Conservation (phyloP, 2,888 invertebrate genomes). For the Octodonta nipae region DNA sequence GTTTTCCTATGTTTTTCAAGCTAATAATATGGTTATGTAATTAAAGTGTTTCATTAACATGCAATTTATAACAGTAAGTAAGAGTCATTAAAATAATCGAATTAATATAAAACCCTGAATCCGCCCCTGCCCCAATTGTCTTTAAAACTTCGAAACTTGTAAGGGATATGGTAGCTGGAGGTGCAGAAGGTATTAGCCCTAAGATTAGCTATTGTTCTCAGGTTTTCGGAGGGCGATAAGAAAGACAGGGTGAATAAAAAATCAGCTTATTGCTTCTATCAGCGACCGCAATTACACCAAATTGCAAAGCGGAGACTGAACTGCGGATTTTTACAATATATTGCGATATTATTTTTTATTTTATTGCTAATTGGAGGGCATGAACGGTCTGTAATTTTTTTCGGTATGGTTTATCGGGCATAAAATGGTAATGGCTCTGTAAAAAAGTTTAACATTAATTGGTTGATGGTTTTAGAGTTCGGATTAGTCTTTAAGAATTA, state of each 20-base stretch:
- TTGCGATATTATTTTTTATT: conserved; percentile 29
- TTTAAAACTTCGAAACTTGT: background rate
- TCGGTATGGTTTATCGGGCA: too few relatives aligned
- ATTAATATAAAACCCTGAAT: too few relatives aligned
- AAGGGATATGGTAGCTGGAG: conserved; percentile 5
- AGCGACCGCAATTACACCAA: conserved; percentile 36
- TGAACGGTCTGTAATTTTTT: background rate
- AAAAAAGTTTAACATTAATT: too few relatives aligned
- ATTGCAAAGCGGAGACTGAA: conserved; percentile 21
- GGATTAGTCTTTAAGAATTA: too few relatives aligned
- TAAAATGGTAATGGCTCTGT: too few relatives aligned
- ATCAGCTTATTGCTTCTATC: conserved; percentile 40
- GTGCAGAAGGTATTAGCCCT: conserved; percentile 19
- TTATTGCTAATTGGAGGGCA: conserved; percentile 28
- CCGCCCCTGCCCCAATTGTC: conserved; percentile 1
- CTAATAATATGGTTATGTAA: too few relatives aligned
- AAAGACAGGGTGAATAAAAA: conserved; percentile 39
- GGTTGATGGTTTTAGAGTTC: too few relatives aligned
- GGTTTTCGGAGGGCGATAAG: conserved; percentile 29
- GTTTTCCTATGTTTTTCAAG: too few relatives aligned
- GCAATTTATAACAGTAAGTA: too few relatives aligned
- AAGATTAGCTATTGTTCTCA: conserved; percentile 36
- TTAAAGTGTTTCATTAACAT: too few relatives aligned
- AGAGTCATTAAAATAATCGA: too few relatives aligned
- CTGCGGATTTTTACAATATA: conserved; percentile 27